Conservation (phyloP, 2,888 invertebrate species). For the Dasypolia templi region DNA sequence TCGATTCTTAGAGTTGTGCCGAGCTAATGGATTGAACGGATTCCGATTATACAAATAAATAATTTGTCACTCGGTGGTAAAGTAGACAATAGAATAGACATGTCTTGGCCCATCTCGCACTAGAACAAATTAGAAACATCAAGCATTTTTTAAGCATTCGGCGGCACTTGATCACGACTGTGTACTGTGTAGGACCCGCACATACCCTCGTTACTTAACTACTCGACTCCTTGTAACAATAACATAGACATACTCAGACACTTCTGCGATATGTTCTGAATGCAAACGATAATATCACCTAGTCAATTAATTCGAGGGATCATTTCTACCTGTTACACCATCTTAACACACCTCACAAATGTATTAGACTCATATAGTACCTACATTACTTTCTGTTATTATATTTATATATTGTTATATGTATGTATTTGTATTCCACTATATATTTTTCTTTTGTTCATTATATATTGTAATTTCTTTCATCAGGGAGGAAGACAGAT, state of each 20-base stretch:
- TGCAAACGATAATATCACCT: slow-evolving; percentile 78
- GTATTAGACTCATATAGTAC: slow-evolving; percentile 50
- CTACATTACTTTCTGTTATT: slow-evolving; percentile 64
- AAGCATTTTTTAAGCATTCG: slow-evolving; percentile 80
- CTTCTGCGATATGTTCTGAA: slow-evolving; percentile 85
- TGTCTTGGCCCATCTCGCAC: slow-evolving; percentile 69
- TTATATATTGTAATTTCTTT: slow-evolving; percentile 86
- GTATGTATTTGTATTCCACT: slow-evolving; percentile 70
- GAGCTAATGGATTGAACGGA: slow-evolving; percentile 83
- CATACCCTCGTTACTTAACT: slow-evolving; percentile 58
- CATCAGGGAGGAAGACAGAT: slow-evolving; percentile 91
- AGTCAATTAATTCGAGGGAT: slow-evolving; percentile 60
- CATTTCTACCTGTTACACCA: slow-evolving; percentile 60
- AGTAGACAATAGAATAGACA: slow-evolving; percentile 75
- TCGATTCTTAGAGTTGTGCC: slow-evolving; percentile 85
- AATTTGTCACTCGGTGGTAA: slow-evolving; percentile 79
- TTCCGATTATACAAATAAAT: slow-evolving; percentile 83
- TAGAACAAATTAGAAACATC: slow-evolving; percentile 65
- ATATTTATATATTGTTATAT: slow-evolving; percentile 66
- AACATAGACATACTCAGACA: slow-evolving; percentile 47
- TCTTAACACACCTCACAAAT: slow-evolving; percentile 64
- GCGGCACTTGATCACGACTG: slow-evolving; percentile 62
- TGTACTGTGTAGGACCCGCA: slow-evolving; percentile 65
- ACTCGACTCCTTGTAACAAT: slow-evolving; percentile 54
- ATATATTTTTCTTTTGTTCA: slow-evolving; percentile 70